These are phyloP conservation scores for Melieria omissa DNA, from an alignment of 2,888 invertebrate genomes.

Conservation along the genomic window DNA sequence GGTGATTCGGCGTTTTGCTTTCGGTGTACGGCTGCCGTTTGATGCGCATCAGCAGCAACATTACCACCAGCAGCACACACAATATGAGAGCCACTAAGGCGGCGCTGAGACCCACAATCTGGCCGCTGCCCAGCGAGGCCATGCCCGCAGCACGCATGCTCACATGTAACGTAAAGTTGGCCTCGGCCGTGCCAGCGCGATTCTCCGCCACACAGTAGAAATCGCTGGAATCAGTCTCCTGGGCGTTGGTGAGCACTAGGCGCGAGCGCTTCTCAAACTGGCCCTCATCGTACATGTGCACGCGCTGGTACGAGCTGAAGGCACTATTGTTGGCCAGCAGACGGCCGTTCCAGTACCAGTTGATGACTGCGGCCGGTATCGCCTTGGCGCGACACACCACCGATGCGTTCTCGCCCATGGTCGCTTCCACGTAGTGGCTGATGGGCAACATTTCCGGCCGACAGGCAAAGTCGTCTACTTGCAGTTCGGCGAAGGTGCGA, in stretches of 20 bases:
- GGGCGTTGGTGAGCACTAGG: conserved; percentile 82
- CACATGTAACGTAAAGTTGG: conserved; percentile 88
- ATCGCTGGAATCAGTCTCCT: conserved; percentile 84
- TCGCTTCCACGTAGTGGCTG: conserved; percentile 81
- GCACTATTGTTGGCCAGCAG: conserved; percentile 80
- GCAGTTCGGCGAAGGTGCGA: conserved; percentile 79
- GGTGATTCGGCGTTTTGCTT: conserved; percentile 79
- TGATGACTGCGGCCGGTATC: conserved; percentile 81
- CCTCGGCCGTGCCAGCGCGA: conserved; percentile 86
- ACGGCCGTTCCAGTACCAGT: conserved; percentile 89
- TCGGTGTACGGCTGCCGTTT: conserved; percentile 79
- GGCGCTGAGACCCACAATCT: conserved; percentile 86
- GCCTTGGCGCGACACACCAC: conserved; percentile 84
- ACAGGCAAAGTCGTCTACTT: conserved; percentile 87
- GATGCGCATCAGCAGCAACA: conserved; percentile 79
- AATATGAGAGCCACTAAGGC: conserved; percentile 82
- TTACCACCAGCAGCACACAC: conserved; percentile 77
- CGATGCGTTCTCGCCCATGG: conserved; percentile 86
- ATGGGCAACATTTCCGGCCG: conserved; percentile 82
- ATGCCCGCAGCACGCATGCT: conserved; percentile 82
- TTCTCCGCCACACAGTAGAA: conserved; percentile 93
- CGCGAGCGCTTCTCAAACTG: conserved; percentile 80
- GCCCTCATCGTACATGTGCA: conserved; percentile 75
- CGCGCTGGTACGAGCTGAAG: conserved; percentile 81
- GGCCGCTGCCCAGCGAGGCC: conserved; percentile 83